A percentile compares a stretch with the other conserved stretches of the same genome.
Conservation (phyloP, 2,113 vertebrate species). For the Craseonycteris thonglongyai region DNA sequence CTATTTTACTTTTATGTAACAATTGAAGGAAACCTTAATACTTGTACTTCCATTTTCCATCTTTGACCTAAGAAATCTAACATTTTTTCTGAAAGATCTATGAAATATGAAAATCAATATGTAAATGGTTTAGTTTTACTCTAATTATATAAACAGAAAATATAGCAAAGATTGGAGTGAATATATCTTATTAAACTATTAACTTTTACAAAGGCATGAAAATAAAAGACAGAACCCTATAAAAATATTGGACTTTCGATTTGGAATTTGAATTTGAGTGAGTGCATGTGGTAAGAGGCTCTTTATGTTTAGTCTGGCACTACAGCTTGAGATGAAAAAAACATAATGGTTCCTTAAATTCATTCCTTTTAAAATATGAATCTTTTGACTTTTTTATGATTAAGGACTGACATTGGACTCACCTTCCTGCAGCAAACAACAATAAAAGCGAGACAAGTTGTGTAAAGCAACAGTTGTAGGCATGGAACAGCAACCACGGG, state of each 20-base stretch:
- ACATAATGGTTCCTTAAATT: constrained; percentile 7
- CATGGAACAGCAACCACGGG: not conserved
- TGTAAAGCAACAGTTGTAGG: not conserved
- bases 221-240: not conserved
- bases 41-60: not conserved
- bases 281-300: not conserved
- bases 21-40: not conserved
- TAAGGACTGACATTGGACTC: not conserved
- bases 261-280: constrained; percentile 5
- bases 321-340: constrained; percentile 21
- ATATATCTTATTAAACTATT: not conserved
- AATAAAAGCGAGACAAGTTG: not conserved
- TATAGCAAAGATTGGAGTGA: constrained; percentile 2
- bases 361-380: constrained; percentile 13
- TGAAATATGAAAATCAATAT: not conserved
- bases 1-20: not conserved
- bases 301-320: not conserved
- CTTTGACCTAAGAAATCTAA: not conserved
- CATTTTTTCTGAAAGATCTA: not conserved
- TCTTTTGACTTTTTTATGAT: not conserved
- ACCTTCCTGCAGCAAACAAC: not conserved
- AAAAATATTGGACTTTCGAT: not conserved
- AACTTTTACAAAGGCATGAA: not conserved
- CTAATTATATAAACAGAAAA: not conserved
- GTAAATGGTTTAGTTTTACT: not conserved